Evolutionary conservation across 2,888 invertebrate genomes (phyloP), one percentile per base, ranked within the genome.

Genomic region (Watsonalla binaria): DNA sequence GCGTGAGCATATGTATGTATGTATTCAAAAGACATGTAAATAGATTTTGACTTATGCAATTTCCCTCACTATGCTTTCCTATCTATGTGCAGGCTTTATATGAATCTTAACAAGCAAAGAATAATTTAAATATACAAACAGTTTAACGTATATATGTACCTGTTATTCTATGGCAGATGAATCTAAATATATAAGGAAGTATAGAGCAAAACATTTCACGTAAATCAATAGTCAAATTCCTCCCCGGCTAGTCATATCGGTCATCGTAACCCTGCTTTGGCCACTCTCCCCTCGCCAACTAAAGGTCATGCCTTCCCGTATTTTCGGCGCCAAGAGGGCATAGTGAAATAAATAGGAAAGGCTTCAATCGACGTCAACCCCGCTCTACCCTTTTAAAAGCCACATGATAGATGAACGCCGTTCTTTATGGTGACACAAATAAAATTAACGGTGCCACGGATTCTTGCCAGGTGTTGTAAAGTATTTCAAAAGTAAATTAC

Each of bases 341-440:
- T 71, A 70, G 68, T 76, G 82, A 76, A 82, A 82, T 81, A 84
- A 83, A 83, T 84, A 86, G 82, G 82, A 82, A 86, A 86, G 77
- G 78, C 84, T 81, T 84, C 83, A 78, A 82, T 81, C 81, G 78
- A 75, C 79, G 80, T 81, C 84, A 80, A 78, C 81, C 82, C 85
- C 70, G 71, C 71, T 77, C 78, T 78, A 85, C 87, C 89, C 89
- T 86, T 89, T 82, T 82, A 80, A 79, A 80, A 79, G 72, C 73
- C 78, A 72, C 76, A 86, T 89, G 87, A 90, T 88, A 86, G 86
- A 89, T 89, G 86, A 76, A 78, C 71, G 70, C 63, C 61, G 72
- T 73, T 73, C 72, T 76, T 74, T 76, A 74, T 70, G 74, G 71
- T 63, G 68, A 68, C 64, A 68, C 59, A 66, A 71, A 69, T 69